Evolutionary conservation across 2,797 vertebrate genomes (phyloP).

Genomic region (Odontamblyopus rebecca): DNA sequence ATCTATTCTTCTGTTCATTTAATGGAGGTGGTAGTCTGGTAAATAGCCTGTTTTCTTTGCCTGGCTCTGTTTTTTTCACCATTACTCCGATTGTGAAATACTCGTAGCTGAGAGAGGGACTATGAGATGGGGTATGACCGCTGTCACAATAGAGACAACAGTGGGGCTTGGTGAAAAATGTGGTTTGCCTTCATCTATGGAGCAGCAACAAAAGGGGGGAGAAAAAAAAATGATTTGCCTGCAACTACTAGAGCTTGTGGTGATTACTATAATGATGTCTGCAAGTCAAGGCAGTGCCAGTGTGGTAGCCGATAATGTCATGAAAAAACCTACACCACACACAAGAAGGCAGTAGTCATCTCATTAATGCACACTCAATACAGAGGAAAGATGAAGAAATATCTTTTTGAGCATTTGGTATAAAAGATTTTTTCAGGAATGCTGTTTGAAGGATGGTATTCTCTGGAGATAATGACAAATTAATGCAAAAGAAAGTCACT

Average conservation of each 20-base stretch:
- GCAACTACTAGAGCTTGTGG: conserved; percentile 77
- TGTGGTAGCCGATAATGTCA: conserved; percentile 59
- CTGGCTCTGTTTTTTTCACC: conserved; percentile 52
- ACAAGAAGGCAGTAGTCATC: conserved; percentile 58
- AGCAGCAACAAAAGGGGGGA: conserved; percentile 29
- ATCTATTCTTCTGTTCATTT: conserved; percentile 52
- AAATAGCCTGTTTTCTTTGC: conserved; percentile 48
- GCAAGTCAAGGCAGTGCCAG: conserved; percentile 62
- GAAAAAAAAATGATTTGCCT: conserved; percentile 66
- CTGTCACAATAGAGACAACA: conserved; percentile 72
- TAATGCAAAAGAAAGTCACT: conserved; percentile 5
- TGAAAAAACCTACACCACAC: conserved; percentile 55
- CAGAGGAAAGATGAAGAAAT: conserved; percentile 31
- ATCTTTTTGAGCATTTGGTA: conserved; percentile 17
- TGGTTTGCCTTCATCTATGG: conserved; percentile 63
- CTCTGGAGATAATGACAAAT: conserved; percentile 4
- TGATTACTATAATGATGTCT: conserved; percentile 80
- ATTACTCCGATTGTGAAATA: conserved; percentile 69
- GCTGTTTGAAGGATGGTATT: conserved; percentile 4
- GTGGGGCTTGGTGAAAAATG: conserved; percentile 72
- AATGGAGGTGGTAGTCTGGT: conserved; percentile 41
- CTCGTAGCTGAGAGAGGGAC: conserved; percentile 61
- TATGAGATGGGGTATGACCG: conserved; percentile 71
- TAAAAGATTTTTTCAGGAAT: conserved; percentile 14
- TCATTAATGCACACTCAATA: conserved; percentile 56